Evolutionary conservation across 1,140 invertebrate species (phyloP).

Genomic region (Brachystomella parvula): DNA sequence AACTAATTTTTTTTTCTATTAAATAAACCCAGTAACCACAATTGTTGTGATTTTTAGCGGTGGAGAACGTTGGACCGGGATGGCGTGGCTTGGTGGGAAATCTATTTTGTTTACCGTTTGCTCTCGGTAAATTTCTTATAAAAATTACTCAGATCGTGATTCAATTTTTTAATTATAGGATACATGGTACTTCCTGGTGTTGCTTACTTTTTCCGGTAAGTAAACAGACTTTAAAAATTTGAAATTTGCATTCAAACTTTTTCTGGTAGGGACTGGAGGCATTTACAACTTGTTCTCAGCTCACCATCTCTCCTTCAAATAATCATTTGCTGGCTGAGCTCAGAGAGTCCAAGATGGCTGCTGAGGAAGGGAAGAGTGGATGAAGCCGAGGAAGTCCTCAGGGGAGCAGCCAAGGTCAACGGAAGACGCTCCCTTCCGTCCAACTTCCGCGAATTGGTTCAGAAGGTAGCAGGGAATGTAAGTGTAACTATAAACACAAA

Average conservation of each 20-base stretch:
- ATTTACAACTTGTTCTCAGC: constrained; percentile 42
- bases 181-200: constrained; percentile 42
- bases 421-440: constrained; percentile 16
- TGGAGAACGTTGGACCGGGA: constrained; percentile 29
- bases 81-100: constrained; percentile 36
- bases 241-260: too few relatives aligned
- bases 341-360: constrained; percentile 37
- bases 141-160: not conserved
- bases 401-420: constrained; percentile 25
- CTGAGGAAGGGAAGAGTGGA: constrained; percentile 31
- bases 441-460: constrained; percentile 26
- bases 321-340: constrained; percentile 24
- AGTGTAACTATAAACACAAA: not conserved
- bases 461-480: constrained; percentile 21
- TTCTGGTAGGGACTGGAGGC: constrained; percentile 44
- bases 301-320: constrained; percentile 3
- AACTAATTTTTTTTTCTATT: not conserved
- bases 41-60: constrained; percentile 18
- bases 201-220: constrained; percentile 44
- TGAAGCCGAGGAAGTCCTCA: constrained; percentile 36
- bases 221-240: too few relatives aligned
- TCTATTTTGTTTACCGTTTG: constrained; percentile 38
- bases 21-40: not conserved
- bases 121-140: constrained; percentile 17
- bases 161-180: constrained; percentile 2